Conservation (phyloP, 2,888 invertebrate species). For the Eristalinus aeneus region DNA sequence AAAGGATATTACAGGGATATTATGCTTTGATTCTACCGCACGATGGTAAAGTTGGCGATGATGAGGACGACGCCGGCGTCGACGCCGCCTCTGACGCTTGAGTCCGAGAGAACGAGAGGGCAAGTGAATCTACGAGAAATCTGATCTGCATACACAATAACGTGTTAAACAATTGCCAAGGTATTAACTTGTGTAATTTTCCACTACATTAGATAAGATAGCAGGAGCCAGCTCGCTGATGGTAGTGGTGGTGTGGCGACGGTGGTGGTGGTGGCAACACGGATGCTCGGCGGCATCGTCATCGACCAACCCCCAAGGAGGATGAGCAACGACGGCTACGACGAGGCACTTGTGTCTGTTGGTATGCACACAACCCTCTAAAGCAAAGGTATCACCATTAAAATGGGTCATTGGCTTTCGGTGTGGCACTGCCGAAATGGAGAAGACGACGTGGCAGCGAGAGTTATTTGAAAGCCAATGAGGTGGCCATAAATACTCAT, state of each 20-base stretch:
- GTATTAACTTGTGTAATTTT: conserved; percentile 71
- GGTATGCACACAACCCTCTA: conserved; percentile 45
- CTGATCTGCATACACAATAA: conserved; percentile 71
- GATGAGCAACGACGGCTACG: conserved; percentile 2
- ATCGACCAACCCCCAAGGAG: background rate
- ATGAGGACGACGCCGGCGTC: background rate
- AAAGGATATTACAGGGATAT: conserved; percentile 68
- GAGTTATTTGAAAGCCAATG: conserved; percentile 66
- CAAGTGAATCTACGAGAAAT: conserved; percentile 54
- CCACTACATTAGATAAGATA: conserved; percentile 67
- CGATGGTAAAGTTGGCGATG: background rate
- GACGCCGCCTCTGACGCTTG: background rate
- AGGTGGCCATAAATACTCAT: conserved; percentile 66
- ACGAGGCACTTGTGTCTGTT: conserved; percentile 32
- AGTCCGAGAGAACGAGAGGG: background rate
- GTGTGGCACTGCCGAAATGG: conserved; percentile 5
- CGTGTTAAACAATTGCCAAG: conserved; percentile 70
- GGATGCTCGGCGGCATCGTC: too few species aligned
- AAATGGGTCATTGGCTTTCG: conserved; percentile 67
- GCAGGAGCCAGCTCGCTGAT: conserved; percentile 31
- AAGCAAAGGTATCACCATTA: conserved; percentile 43
- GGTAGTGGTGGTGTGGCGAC: background rate
- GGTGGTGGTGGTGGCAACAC: background rate
- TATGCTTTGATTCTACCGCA: conserved; percentile 56
- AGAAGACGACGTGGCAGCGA: conserved; percentile 11